A percentile compares a stretch with the other conserved stretches of the same genome.
These are phyloP conservation scores for Paradoxurus hermaphroditus DNA, from an alignment of 2,113 vertebrate genomes.

Conservation along the genomic window DNA sequence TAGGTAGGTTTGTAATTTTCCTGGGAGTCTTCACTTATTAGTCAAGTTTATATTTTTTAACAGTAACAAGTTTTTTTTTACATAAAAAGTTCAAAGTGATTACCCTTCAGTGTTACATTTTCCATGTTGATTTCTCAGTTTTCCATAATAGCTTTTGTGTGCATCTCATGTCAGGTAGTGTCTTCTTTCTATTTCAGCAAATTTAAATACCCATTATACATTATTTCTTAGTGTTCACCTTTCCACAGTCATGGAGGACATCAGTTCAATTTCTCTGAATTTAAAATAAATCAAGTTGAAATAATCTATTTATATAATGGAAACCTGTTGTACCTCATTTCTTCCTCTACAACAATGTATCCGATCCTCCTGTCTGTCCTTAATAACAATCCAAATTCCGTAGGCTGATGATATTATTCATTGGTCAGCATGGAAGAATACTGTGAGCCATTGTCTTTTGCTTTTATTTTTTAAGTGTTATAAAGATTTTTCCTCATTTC, in stretches of 20 bases:
- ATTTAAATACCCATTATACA: neutral
- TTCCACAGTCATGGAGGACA: neutral
- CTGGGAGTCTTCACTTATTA: neutral
- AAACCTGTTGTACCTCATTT: neutral
- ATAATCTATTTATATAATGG: neutral
- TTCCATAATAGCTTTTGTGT: neutral
- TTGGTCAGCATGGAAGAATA: neutral
- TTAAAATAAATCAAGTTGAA: slow-evolving; percentile 1
- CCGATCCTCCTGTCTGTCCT: neutral
- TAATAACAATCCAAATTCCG: neutral
- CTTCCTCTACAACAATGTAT: neutral
- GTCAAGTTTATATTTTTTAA: neutral
- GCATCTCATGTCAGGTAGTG: neutral
- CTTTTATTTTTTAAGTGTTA: neutral
- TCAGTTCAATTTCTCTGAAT: neutral
- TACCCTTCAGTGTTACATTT: neutral
- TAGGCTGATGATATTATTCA: neutral
- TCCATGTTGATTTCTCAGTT: neutral
- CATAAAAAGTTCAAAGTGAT: neutral
- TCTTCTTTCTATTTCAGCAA: slow-evolving; percentile 12
- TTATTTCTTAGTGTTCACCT: neutral
- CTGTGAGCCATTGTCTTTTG: neutral
- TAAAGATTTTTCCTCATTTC: neutral
- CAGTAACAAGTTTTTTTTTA: neutral
- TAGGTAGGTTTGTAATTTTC: neutral